These are phyloP conservation scores for Megamerina dolium DNA, from an alignment of 2,888 invertebrate genomes.

Conservation along the genomic window DNA sequence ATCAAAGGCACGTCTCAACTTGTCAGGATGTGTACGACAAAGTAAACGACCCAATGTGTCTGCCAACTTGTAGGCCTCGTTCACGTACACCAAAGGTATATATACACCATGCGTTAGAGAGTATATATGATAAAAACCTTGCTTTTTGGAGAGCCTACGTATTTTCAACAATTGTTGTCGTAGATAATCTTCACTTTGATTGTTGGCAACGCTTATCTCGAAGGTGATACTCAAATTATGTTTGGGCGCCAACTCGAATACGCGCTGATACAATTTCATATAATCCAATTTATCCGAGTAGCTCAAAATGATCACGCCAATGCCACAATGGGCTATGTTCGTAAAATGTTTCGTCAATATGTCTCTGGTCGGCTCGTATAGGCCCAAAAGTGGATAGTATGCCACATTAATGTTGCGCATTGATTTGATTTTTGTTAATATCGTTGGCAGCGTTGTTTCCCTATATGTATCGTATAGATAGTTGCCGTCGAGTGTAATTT, in stretches of 20 bases:
- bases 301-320: conserved; percentile 58
- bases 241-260: conserved; percentile 50
- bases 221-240: conserved; percentile 54
- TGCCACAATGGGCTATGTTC: conserved; percentile 55
- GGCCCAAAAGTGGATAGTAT: conserved; percentile 45
- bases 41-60: conserved; percentile 36
- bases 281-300: conserved; percentile 43
- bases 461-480: too few relatives aligned
- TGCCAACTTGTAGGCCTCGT: conserved; percentile 57
- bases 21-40: conserved; percentile 39
- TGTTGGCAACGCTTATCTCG: conserved; percentile 57
- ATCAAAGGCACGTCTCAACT: conserved; percentile 52
- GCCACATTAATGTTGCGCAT: conserved; percentile 40
- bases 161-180: conserved; percentile 48
- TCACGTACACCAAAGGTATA: conserved; percentile 59
- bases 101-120: conserved; percentile 36
- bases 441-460: conserved; percentile 28
- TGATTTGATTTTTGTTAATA: conserved; percentile 25
- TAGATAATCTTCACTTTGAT: conserved; percentile 51
- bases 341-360: conserved; percentile 57
- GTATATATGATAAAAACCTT: conserved; percentile 44
- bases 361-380: conserved; percentile 39
- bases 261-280: conserved; percentile 41
- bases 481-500: conserved; percentile 4
- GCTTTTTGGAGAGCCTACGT: conserved; percentile 26